A percentile compares a stretch with the other conserved stretches of the same genome.
These are phyloP conservation scores for Leuciscus idus DNA, from an alignment of 2,113 vertebrate species.

Conservation along the genomic window DNA sequence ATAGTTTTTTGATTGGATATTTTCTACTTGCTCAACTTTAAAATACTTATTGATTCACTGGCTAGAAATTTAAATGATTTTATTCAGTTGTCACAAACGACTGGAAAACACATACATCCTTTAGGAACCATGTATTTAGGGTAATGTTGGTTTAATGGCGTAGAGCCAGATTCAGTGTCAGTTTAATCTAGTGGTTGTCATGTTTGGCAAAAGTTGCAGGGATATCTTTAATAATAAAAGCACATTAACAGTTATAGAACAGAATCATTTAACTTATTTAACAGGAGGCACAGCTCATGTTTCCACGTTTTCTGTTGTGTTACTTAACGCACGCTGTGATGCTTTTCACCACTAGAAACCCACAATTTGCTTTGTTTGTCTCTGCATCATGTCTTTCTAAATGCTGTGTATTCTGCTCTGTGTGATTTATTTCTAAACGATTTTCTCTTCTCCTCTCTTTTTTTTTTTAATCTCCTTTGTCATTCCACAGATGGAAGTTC, in stretches of 20 bases:
- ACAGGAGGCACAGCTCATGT: neutral
- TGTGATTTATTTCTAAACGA: neutral
- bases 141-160: neutral
- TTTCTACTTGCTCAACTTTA: neutral
- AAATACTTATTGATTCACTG: neutral
- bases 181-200: neutral
- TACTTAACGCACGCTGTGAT: conserved; percentile 3
- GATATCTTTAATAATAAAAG: neutral
- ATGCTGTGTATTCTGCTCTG: neutral
- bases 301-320: neutral
- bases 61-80: neutral
- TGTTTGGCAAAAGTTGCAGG: neutral
- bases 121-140: neutral
- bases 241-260: neutral
- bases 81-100: neutral
- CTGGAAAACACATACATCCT: neutral
- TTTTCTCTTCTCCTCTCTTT: conserved; percentile 48
- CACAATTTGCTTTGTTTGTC: neutral
- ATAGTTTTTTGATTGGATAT: neutral
- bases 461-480: conserved; percentile 64
- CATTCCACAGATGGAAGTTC: conserved; percentile 85
- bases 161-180: neutral
- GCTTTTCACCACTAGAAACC: neutral
- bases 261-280: neutral
- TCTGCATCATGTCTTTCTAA: conserved; percentile 27